A percentile compares a stretch with the other conserved stretches of the same genome.
phyloP scores from a whole-genome alignment of 2,888 invertebrate genomes.

The Hydraecia micacea region DNA sequence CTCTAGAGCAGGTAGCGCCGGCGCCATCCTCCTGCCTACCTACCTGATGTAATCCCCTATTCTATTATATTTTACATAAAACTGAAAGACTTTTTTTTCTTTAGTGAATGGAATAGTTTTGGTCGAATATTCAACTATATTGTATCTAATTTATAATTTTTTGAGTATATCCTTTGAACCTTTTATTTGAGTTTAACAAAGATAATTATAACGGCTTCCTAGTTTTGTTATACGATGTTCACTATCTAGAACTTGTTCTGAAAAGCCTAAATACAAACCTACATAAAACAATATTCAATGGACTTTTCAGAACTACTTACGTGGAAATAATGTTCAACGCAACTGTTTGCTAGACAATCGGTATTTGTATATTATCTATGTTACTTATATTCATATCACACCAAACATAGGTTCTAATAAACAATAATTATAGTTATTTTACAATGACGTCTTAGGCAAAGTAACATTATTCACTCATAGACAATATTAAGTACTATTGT shows the following conservation, averaged over 20 bases:
- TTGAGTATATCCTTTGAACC: background rate
- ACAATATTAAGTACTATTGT: background rate
- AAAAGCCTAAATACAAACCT: background rate
- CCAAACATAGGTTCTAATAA: background rate
- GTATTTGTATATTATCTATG: conserved; percentile 1
- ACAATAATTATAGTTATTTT: background rate
- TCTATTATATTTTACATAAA: conserved; percentile 49
- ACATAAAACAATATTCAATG: no score
- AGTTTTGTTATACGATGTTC: conserved; percentile 5
- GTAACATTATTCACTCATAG: background rate
- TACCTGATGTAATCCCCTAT: conserved; percentile 72
- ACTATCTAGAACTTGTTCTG: conserved; percentile 7
- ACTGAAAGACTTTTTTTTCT: conserved; percentile 27
- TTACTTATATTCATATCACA: background rate
- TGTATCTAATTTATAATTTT: background rate
- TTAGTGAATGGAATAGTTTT: conserved; percentile 18
- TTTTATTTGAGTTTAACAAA: conserved; percentile 21
- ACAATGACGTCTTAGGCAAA: background rate
- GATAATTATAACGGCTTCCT: background rate
- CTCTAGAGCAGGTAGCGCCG: conserved; percentile 83
- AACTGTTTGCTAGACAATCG: conserved; percentile 4
- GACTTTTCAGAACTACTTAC: conserved; percentile 7
- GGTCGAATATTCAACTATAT: conserved; percentile 17
- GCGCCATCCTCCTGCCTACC: conserved; percentile 75
- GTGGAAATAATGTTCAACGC: conserved; percentile 22